phyloP scores from a whole-genome alignment of 1,140 invertebrate species.

The Bombus impatiens region DNA sequence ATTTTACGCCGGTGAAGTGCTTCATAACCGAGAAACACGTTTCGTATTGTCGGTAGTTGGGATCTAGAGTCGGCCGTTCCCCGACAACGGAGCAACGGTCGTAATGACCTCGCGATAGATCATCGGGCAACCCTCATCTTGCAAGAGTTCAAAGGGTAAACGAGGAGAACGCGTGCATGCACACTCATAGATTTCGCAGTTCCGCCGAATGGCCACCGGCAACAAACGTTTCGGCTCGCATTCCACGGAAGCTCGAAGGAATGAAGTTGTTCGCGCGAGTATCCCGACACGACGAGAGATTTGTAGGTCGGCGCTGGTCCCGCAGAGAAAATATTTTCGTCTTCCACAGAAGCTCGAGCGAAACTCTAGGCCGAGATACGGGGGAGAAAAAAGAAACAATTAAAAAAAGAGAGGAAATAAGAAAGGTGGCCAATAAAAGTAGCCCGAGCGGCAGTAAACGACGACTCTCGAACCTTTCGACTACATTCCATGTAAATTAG shows the following conservation, averaged over 20 bases:
- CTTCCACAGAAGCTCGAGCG: constrained; percentile 19
- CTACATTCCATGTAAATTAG: constrained; percentile 54
- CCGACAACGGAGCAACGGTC: constrained; percentile 8
- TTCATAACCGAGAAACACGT: not conserved
- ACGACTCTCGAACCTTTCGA: constrained; percentile 29
- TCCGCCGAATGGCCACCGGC: constrained; percentile 30
- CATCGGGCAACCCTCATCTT: not conserved
- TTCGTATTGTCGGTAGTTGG: not conserved
- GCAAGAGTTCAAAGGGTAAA: constrained; percentile 22
- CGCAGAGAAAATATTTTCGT: constrained; percentile 54
- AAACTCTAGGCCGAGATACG: not conserved
- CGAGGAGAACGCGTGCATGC: constrained; percentile 1
- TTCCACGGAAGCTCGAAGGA: constrained; percentile 75
- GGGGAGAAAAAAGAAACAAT: not conserved
- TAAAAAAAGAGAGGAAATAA: not conserved
- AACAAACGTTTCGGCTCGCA: constrained; percentile 77
- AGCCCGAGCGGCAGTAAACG: constrained; percentile 30
- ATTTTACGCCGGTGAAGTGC: too few species aligned
- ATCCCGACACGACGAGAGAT: constrained; percentile 70
- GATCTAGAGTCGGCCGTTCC: not conserved
- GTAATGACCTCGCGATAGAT: constrained; percentile 12
- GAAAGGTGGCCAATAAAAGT: constrained; percentile 41
- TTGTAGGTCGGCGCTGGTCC: constrained; percentile 60
- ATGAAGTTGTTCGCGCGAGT: constrained; percentile 73
- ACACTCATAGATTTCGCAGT: constrained; percentile 43